Conservation (phyloP, 2,888 invertebrate genomes). For the Eilema sororculum region DNA sequence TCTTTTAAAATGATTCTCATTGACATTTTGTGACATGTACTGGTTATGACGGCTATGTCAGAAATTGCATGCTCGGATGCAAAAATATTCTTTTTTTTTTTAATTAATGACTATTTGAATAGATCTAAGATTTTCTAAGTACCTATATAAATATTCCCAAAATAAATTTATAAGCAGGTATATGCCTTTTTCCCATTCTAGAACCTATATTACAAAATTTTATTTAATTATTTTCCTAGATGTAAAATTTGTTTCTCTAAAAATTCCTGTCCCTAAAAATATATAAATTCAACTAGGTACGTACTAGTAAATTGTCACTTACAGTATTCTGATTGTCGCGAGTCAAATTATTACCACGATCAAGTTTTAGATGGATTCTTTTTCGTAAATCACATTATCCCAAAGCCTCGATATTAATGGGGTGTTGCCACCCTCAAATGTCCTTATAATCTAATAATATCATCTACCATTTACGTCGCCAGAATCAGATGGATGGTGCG, state of each 20-base stretch:
- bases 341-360: neutral
- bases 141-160: too few species aligned
- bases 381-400: neutral
- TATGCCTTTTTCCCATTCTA: too few species aligned
- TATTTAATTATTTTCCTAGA: too few species aligned
- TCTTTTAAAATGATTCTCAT: neutral
- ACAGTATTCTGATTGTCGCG: neutral
- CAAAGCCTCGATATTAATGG: neutral
- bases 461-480: neutral
- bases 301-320: neutral
- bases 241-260: too few species aligned
- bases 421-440: conserved; percentile 2
- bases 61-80: neutral
- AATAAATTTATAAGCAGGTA: too few species aligned
- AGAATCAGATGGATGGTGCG: neutral
- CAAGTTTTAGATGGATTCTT: conserved; percentile 1
- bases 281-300: neutral
- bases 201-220: too few species aligned
- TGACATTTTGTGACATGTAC: neutral
- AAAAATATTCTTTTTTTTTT: too few species aligned
- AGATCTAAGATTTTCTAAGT: too few species aligned
- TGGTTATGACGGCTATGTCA: too few species aligned
- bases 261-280: too few species aligned
- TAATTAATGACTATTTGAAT: too few species aligned
- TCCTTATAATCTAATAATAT: conserved; percentile 2